Evolutionary conservation across 2,797 vertebrate species (phyloP).

Genomic region (Notamacropus eugenii): DNA sequence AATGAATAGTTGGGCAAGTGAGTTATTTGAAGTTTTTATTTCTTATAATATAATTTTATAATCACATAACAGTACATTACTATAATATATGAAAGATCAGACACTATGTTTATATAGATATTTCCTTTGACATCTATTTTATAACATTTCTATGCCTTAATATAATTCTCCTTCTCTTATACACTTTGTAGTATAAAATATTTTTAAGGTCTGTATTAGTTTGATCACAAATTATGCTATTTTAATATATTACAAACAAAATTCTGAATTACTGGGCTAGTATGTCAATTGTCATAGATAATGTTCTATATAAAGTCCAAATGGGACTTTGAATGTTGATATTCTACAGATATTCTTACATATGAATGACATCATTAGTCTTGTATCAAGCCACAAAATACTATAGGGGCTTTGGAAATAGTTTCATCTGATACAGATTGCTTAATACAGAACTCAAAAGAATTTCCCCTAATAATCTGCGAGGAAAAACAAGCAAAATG

Average conservation of each 20-base stretch:
- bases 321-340: neutral
- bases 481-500: too few species aligned
- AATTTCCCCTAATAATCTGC: too few species aligned
- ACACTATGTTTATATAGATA: neutral
- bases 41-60: too few species aligned
- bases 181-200: neutral
- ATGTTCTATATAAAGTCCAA: neutral
- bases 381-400: neutral
- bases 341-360: neutral
- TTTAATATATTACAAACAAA: neutral
- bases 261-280: neutral
- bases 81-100: neutral
- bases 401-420: neutral
- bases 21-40: too few species aligned
- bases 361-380: neutral
- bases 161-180: neutral
- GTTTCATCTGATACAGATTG: neutral
- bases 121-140: neutral
- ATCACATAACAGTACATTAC: too few species aligned
- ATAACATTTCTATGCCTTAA: neutral
- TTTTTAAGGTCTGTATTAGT: neutral
- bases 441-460: too few species aligned
- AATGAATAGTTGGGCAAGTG: neutral
- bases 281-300: neutral
- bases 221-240: neutral